Evolutionary conservation across 2,888 invertebrate species (phyloP).

Genomic region (Acanthosepion lycidas): DNA sequence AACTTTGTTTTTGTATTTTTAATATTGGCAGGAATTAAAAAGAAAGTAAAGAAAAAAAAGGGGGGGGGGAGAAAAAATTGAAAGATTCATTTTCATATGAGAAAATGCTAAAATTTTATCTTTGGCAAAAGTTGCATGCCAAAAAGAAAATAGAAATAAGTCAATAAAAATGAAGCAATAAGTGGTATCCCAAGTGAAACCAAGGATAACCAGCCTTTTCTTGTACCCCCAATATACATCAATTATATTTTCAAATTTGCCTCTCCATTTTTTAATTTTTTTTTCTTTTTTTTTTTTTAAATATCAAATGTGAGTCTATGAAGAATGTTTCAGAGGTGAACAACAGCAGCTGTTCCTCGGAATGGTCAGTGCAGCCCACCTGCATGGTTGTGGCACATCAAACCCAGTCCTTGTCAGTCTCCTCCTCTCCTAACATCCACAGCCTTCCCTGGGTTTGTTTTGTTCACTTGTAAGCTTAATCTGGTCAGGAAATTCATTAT

Average conservation of each 20-base stretch:
- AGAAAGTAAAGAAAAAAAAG: no score
- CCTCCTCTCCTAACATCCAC: neutral
- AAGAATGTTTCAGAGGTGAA: slow-evolving; percentile 39
- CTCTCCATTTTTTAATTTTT: neutral
- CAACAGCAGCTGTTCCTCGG: slow-evolving; percentile 43
- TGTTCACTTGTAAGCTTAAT: slow-evolving; percentile 77
- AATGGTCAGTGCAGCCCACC: slow-evolving; percentile 34
- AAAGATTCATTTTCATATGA: neutral
- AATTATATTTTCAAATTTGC: neutral
- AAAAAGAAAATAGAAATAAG: neutral
- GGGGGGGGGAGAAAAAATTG: neutral
- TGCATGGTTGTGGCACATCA: neutral
- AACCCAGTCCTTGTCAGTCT: neutral
- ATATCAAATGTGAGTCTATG: slow-evolving; percentile 34
- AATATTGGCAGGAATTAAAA: neutral
- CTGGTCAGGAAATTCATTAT: slow-evolving; percentile 98
- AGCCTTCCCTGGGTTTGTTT: slow-evolving; percentile 41
- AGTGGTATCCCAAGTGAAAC: neutral
- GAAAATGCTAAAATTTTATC: neutral
- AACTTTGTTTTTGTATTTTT: no score
- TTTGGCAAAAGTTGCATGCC: neutral
- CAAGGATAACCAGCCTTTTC: neutral
- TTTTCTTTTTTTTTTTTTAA: neutral
- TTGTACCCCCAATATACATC: neutral
- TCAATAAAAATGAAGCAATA: neutral